Evolutionary conservation across 1,140 invertebrate genomes (phyloP), one percentile per base, ranked within the genome.

Genomic region (Brachionus rubens): DNA sequence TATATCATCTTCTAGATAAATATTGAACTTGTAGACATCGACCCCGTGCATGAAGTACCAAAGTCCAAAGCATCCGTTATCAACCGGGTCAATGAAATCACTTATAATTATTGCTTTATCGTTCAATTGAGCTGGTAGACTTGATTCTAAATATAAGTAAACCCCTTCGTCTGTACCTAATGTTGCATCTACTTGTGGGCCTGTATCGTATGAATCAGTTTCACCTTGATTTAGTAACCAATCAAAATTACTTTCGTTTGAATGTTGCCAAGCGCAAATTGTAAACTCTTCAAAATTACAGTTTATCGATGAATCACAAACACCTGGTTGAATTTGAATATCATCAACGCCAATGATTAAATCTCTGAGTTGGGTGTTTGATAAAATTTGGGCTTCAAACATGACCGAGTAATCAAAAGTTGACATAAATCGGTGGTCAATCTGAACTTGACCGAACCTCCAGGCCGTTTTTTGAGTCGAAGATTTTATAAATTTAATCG

Each of bases 111-210:
- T 87, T 0, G 91, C 91, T 0, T 87, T 90, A 77, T 91, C 90
- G 80, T 91, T 90, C 10, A 84, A 81, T 46, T 85, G 80, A 40
- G 88, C 82, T 0, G 89, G 89, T 0, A 68, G 75, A 0, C 90
- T 89, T 41, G 90, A 88, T 79, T 92, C 91, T 48, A 91, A 89
- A 80, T 90, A 92, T 82, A 92, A 87, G 81, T 91, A 92, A 80
- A 90, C 87, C 24, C 91, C 91, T 90, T 82, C 47, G 47, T 46
- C 75, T 16, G 54, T 54, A n/a, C 48, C 48, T 9, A 43, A 14
- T 14, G 75, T 76, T 5, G 14, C 36, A 24, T 76, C 75, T 40
- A 77, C 78, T 12, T 52, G 75, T 24, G 81, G 80, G 2, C 81
- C 81, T 46, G 80, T 82, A 19, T 68, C 59, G 4, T 1, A 9